Conservation (phyloP, 2,113 vertebrate genomes). For the Neodon shergylaensis region DNA sequence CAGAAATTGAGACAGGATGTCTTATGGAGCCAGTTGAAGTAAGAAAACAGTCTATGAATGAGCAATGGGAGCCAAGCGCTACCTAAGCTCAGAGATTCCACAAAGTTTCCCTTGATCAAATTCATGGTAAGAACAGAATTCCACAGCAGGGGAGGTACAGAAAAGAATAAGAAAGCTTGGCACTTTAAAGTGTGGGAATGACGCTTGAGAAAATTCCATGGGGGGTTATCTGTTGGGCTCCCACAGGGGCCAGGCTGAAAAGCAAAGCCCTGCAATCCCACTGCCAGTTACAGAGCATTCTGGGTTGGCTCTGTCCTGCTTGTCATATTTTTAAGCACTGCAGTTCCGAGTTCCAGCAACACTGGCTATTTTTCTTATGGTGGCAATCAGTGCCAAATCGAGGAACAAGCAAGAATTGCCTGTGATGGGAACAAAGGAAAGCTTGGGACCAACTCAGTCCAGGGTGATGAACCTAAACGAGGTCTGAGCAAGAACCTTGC, state of each 20-base stretch:
- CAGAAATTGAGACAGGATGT: background rate
- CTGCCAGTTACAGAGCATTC: background rate
- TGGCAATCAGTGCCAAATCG: background rate
- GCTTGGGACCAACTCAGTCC: background rate
- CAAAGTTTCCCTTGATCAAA: conserved; percentile 23
- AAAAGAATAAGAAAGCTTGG: background rate
- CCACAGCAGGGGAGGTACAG: background rate
- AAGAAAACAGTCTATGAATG: conserved; percentile 2
- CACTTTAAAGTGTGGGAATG: background rate
- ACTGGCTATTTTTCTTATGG: conserved; percentile 63
- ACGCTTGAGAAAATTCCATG: background rate
- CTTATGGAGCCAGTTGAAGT: background rate
- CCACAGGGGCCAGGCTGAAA: background rate
- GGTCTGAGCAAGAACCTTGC: background rate
- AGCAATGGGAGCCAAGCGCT: background rate
- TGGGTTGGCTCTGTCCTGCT: background rate
- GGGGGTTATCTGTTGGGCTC: conserved; percentile 2
- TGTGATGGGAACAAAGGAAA: conserved; percentile 9
- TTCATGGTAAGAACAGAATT: background rate
- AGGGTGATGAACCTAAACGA: background rate
- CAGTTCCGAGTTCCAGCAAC: conserved; percentile 47
- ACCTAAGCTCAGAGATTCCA: conserved; percentile 4
- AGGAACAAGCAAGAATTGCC: background rate
- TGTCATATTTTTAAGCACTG: background rate
- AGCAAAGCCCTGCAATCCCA: background rate